These are phyloP conservation scores for Nothobranchius furzeri DNA, from an alignment of 2,113 vertebrate species.

Conservation along the genomic window DNA sequence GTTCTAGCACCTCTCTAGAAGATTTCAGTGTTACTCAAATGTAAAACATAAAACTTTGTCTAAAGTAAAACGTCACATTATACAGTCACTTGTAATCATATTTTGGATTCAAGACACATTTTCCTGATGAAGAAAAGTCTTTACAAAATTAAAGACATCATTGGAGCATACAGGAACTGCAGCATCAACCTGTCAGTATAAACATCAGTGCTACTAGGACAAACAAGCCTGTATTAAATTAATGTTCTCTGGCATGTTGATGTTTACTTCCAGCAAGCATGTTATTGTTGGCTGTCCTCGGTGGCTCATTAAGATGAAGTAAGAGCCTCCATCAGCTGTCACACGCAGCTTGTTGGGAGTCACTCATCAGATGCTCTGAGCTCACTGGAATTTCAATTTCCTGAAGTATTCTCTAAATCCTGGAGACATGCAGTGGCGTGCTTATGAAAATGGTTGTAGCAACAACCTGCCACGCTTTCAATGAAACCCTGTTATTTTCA, in stretches of 20 bases:
- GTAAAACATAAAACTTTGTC: too few relatives aligned
- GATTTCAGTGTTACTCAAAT: too few relatives aligned
- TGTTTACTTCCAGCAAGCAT: conserved; percentile 21
- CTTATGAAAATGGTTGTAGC: conserved; percentile 6
- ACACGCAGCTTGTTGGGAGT: conserved; percentile 34
- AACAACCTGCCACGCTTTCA: conserved; percentile 28
- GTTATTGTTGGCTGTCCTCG: conserved; percentile 20
- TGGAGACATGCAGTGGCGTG: conserved; percentile 43
- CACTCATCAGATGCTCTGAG: conserved; percentile 38
- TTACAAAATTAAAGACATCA: too few relatives aligned
- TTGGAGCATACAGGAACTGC: too few relatives aligned
- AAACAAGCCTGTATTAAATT: not conserved
- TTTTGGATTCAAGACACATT: too few relatives aligned
- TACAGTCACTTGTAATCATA: too few relatives aligned
- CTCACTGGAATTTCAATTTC: conserved; percentile 52
- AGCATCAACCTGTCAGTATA: too few relatives aligned
- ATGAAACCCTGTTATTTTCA: conserved; percentile 35
- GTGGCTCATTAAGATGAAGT: conserved; percentile 34
- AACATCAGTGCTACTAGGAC: too few relatives aligned
- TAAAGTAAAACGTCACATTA: too few relatives aligned
- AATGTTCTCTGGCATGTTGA: not conserved
- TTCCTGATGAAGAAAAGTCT: too few relatives aligned
- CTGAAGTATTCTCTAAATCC: conserved; percentile 6
- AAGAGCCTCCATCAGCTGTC: conserved; percentile 22
- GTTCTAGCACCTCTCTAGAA: too few relatives aligned